Evolutionary conservation across 2,888 invertebrate genomes (phyloP), one percentile per base, ranked within the genome.

Genomic region (Caenorhabditis macrosperma): DNA sequence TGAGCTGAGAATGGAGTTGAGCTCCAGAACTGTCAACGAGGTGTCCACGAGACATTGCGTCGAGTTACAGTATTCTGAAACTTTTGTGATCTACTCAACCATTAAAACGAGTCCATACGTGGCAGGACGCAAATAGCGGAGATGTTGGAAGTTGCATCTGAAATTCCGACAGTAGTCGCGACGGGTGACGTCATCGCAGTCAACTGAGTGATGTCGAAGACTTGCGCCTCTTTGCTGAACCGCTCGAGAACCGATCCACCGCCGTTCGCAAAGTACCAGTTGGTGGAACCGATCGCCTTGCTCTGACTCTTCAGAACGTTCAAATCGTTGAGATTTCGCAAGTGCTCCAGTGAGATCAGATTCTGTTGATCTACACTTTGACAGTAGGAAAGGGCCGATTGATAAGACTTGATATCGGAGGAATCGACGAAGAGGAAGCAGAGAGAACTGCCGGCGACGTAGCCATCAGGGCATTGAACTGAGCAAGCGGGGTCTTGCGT

Each of bases 91-190:
- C n/a, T n/a, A 15, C 9, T 17, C n/a, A n/a, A n/a, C n/a, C n/a
- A n/a, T n/a, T 22, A 0, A 48, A 17, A 12, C 30, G n/a, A n/a
- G n/a, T n/a, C n/a, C n/a, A n/a, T 30, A 79, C 79, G 68, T 59
- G 79, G 79, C 30, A 64, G 4, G 1, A 75, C 69, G 69, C 79
- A 79, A 38, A 79, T 79, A 3, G 69, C 79, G 5, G 79, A 79
- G 9, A 69, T 46, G 41, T 75, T 69, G 4, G 50, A 22, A 15
- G 74, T 69, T 26, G 50, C 6, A 22, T 75, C 75, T 0, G 79
- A 79, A n/a, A 75, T 59, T n/a, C 69, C 64, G 5, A 64, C 54
- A 1, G 52, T 79, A 17, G n/a, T 35, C 9, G 20, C 66, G 20
- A 69, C 38, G 3, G 68, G 75, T 10, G 75, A 68, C 26, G 69